Conservation (phyloP, 2,888 invertebrate genomes). For the Digitonthophagus gazella region DNA sequence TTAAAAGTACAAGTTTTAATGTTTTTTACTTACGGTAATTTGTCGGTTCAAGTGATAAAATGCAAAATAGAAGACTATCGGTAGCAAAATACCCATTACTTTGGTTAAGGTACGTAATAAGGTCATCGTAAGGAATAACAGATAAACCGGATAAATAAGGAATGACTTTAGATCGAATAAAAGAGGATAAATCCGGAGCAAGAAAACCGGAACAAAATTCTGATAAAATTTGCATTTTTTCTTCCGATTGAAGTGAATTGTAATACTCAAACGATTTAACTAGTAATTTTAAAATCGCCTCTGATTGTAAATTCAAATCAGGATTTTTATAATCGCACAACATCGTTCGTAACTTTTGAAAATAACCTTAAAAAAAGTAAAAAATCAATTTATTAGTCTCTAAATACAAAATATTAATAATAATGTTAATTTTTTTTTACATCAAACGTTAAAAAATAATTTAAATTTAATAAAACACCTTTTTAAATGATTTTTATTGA, state of each 20-base stretch:
- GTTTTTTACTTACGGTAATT: conserved; percentile 62
- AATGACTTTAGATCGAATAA: conserved; percentile 67
- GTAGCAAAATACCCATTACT: conserved; percentile 49
- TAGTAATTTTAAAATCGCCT: conserved; percentile 72
- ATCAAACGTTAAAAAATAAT: no score
- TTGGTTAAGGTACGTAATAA: conserved; percentile 47
- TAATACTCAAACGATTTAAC: conserved; percentile 69
- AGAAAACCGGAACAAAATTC: conserved; percentile 68
- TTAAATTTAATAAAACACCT: conserved; percentile 55
- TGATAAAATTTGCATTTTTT: conserved; percentile 52
- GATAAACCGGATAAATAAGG: conserved; percentile 61
- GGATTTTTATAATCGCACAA: conserved; percentile 65
- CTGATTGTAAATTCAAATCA: conserved; percentile 64
- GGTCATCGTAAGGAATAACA: conserved; percentile 54
- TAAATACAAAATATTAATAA: no score
- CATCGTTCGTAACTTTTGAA: conserved; percentile 61
- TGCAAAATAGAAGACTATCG: conserved; percentile 63
- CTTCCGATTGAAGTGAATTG: conserved; percentile 52
- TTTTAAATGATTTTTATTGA: no score
- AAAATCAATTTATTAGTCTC: no score
- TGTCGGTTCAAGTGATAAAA: conserved; percentile 65
- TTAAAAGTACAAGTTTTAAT: no score
- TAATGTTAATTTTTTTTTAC: no score
- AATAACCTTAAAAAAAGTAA: conserved; percentile 67
- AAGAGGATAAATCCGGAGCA: conserved; percentile 63